Conservation (phyloP, 2,888 invertebrate genomes). For the Hydrotaea cyrtoneurina region DNA sequence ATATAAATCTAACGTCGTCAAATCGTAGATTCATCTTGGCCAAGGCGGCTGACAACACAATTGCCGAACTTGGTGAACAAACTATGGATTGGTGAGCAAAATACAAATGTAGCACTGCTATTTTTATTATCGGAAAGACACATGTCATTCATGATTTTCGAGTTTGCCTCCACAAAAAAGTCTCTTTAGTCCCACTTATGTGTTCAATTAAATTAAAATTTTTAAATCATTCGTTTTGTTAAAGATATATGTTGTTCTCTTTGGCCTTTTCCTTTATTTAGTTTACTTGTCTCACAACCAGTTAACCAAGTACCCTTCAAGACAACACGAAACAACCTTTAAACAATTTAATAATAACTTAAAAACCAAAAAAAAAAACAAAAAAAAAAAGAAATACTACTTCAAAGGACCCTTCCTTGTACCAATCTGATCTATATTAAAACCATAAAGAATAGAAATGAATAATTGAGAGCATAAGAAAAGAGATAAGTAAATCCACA, state of each 20-base stretch:
- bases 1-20: no score
- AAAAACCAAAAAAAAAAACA: constrained; percentile 16
- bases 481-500: constrained; percentile 15
- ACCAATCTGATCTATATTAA: constrained; percentile 32
- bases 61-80: no score
- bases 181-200: no score
- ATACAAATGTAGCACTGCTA: no score
- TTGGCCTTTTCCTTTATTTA: not conserved
- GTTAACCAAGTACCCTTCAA: constrained; percentile 43
- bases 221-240: no score
- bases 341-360: not conserved
- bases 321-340: not conserved
- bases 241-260: constrained; percentile 59
- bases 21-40: no score
- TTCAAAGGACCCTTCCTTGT: constrained; percentile 52
- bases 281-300: not conserved
- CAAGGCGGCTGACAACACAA: no score
- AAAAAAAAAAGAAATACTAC: constrained; percentile 15
- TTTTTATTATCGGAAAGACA: no score
- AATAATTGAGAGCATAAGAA: not conserved
- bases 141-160: no score
- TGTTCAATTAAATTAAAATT: no score
- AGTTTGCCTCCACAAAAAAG: no score
- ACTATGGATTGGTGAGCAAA: no score
- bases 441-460: constrained; percentile 33